phyloP scores from a whole-genome alignment of 2,113 vertebrate genomes.

The Scortum barcoo region DNA sequence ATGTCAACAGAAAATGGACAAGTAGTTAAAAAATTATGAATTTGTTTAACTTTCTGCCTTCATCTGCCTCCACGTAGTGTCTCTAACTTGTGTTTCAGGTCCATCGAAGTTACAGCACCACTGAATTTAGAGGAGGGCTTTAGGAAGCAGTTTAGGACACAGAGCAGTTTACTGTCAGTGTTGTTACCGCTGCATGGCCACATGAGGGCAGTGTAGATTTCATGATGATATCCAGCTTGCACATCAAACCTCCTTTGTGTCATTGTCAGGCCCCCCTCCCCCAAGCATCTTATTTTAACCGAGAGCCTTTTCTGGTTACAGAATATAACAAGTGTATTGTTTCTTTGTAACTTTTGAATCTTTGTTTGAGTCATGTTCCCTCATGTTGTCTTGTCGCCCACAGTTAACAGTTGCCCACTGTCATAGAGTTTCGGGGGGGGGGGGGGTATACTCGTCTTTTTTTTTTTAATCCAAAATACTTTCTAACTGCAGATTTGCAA shows the following conservation, averaged over 20 bases:
- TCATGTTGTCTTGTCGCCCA: neutral
- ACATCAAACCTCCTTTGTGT: neutral
- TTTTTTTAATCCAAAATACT: neutral
- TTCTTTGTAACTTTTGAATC: neutral
- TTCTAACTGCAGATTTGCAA: neutral
- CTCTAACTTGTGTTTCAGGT: neutral
- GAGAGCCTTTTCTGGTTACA: neutral
- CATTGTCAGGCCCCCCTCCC: neutral
- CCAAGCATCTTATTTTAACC: neutral
- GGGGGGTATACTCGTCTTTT: neutral
- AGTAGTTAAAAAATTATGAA: neutral
- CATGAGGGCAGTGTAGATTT: slow-evolving; percentile 56
- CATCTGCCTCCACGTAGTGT: too few species aligned
- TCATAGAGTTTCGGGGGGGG: too few species aligned
- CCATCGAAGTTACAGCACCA: neutral
- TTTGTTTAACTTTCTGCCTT: neutral
- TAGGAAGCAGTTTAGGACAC: neutral
- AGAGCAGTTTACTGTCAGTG: neutral
- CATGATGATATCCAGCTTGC: neutral
- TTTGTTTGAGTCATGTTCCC: neutral
- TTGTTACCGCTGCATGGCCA: slow-evolving; percentile 16
- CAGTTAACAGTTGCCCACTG: neutral
- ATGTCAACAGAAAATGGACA: neutral
- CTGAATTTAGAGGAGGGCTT: neutral
- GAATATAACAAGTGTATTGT: neutral